Percentiles rank a stretch among this genome's conserved stretches.
phyloP scores from a whole-genome alignment of 1,140 invertebrate species.

The Geopemphigus sp. region DNA sequence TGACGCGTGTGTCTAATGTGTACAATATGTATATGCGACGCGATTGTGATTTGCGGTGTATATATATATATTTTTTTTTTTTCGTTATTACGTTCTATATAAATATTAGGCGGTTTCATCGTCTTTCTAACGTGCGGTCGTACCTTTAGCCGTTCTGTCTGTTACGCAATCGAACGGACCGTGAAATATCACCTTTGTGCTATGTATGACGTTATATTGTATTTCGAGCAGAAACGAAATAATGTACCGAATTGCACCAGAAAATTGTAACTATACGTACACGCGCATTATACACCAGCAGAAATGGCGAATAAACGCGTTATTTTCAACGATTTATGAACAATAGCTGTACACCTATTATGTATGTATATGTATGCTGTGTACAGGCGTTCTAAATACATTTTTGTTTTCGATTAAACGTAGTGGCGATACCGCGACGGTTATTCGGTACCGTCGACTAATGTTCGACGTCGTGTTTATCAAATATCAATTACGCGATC shows the following conservation, averaged over 20 bases:
- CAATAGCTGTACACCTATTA: not conserved
- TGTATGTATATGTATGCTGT: not conserved
- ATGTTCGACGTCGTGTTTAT: no score
- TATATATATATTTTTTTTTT: not conserved
- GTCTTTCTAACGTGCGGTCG: conserved; percentile 8
- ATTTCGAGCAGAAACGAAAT: conserved; percentile 5
- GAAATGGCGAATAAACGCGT: not conserved
- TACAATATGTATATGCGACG: not conserved
- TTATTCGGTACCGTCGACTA: no score
- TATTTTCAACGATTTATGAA: not conserved
- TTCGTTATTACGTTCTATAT: not conserved
- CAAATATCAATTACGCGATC: no score
- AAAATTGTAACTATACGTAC: not conserved
- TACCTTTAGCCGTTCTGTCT: conserved; percentile 6
- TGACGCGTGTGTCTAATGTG: conserved; percentile 27
- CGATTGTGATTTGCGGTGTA: conserved; percentile 8
- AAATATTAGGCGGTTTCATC: not conserved
- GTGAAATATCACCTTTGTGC: conserved; percentile 17
- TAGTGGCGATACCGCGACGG: not conserved
- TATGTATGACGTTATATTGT: not conserved
- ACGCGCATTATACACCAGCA: no score
- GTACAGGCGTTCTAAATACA: no score
- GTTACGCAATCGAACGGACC: conserved; percentile 25
- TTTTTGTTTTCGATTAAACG: not conserved
- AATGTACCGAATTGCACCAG: not conserved